Conservation (phyloP, 2,888 invertebrate species). For the Brachypalpus laphriformis region DNA sequence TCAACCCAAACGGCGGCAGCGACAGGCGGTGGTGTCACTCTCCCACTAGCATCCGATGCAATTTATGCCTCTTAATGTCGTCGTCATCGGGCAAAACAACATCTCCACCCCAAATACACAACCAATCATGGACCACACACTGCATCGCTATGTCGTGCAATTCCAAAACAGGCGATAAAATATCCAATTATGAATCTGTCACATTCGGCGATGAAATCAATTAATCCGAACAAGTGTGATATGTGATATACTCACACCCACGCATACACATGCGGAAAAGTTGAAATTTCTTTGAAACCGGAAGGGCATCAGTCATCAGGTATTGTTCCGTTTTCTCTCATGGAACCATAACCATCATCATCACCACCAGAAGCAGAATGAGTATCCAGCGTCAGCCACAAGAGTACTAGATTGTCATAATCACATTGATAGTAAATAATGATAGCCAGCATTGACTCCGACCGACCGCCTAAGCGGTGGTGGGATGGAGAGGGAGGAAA, state of each 20-base stretch:
- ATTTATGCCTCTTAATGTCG: conserved; percentile 56
- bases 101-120: conserved; percentile 53
- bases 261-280: neutral
- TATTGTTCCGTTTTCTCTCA: neutral
- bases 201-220: conserved; percentile 70
- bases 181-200: conserved; percentile 75
- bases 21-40: conserved; percentile 1
- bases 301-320: conserved; percentile 50
- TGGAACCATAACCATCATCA: conserved; percentile 4
- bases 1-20: conserved; percentile 8
- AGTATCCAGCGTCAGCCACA: conserved; percentile 20
- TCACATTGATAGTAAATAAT: conserved; percentile 44
- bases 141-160: conserved; percentile 52
- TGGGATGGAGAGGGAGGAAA: neutral
- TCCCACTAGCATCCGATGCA: conserved; percentile 51
- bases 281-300: conserved; percentile 33
- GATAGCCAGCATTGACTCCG: conserved; percentile 15
- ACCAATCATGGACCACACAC: neutral
- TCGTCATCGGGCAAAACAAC: conserved; percentile 1
- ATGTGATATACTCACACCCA: neutral
- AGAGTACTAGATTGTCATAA: conserved; percentile 46
- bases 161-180: conserved; percentile 73
- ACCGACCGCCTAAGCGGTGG: neutral
- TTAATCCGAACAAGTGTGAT: conserved; percentile 45
- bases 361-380: neutral